Base-by-base conservation (phyloP, 30 jellyfish, hydroid and myxozoan genomes). In the Hydractinia symbiolongicarpus region DNA sequence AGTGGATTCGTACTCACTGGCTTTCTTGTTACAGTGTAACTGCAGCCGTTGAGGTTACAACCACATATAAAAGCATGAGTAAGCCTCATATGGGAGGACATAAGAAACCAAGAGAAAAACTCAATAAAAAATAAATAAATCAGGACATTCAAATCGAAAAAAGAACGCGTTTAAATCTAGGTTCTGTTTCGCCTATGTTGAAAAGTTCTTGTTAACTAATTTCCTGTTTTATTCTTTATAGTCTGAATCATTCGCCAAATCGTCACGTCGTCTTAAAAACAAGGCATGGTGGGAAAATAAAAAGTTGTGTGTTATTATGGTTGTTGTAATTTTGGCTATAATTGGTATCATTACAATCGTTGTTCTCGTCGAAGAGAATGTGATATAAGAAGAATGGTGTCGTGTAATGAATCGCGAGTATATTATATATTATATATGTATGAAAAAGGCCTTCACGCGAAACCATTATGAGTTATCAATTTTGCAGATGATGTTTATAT, bases 261-360 rank as follows among this genome's bases (percentile, higher is more conserved):
- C 79, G 19, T 53, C 97, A 15, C 50, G 51, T 61, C 66, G 77
- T 7, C 54, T 90, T 61, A 76, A 81, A 69, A 54, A 82, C 49
- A 77, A 86, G 49, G 67, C 7, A 71, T 90, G 97, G 97, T 90
- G 97, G 97, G 88, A 90, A 79, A 86, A 90, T 77, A 82, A 81
- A 66, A 90, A 88, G 76, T 76, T 75, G 76, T 82, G 94, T 73
- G 56, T 90, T 15, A 78, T 90, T 19, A n/a, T 85, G 44, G 73
- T 84, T n/a, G 40, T 64, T 13, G 90, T 90, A 55, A 58, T 79
- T 55, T 73, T 90, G 8, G 66, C 82, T 9, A 5, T 90, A 55
- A 76, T 90, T 20, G 95, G 88, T 13, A 88, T 82, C 8, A 64
- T 90, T 61, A 74, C 94, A 15, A 17, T 90, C 14, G 76, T 85